Evolutionary conservation across 2,888 invertebrate genomes (phyloP).

Genomic region (Cheilosia variabilis): DNA sequence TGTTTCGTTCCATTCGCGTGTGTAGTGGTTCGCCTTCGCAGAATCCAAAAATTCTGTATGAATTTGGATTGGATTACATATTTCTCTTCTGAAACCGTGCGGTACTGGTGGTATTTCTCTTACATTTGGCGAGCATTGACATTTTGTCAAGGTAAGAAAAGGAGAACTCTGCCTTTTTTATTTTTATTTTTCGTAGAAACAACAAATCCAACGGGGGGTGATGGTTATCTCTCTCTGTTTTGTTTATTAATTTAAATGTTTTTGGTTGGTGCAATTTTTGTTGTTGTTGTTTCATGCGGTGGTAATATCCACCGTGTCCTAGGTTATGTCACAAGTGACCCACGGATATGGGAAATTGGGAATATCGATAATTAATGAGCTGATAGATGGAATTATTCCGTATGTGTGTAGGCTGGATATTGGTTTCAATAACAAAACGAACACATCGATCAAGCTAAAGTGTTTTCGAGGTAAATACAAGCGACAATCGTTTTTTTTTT

Average conservation of each 20-base stretch:
- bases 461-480: constrained; percentile 17
- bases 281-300: background rate
- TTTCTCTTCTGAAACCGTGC: constrained; percentile 46
- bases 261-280: constrained; percentile 6
- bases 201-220: background rate
- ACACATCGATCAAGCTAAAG: constrained; percentile 36
- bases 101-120: constrained; percentile 1
- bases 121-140: constrained; percentile 63
- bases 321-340: constrained; percentile 55
- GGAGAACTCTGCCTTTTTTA: constrained; percentile 39
- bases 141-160: constrained; percentile 70
- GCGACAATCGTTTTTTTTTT: constrained; percentile 1
- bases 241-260: constrained; percentile 60
- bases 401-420: background rate
- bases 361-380: constrained; percentile 36
- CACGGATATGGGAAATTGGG: constrained; percentile 3
- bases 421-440: constrained; percentile 14
- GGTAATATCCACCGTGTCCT: constrained; percentile 26
- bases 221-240: constrained; percentile 34
- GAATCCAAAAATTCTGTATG: constrained; percentile 10
- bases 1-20: constrained; percentile 32
- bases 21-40: constrained; percentile 29
- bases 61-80: constrained; percentile 38
- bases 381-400: background rate
- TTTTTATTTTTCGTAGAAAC: background rate